These are phyloP conservation scores for Ceratina australensis DNA, from an alignment of 1,140 invertebrate species.

Conservation along the genomic window DNA sequence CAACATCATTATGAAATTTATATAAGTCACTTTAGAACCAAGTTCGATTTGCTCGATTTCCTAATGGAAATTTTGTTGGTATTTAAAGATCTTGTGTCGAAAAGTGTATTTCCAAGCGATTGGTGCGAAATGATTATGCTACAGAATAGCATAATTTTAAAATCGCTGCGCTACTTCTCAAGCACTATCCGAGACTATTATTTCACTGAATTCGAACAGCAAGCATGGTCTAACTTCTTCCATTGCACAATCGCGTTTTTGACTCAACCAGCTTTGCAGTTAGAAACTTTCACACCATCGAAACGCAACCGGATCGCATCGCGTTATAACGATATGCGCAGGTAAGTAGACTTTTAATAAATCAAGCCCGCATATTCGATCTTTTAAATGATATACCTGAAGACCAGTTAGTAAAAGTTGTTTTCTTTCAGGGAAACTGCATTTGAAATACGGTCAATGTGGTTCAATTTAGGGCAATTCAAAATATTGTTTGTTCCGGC, in stretches of 20 bases:
- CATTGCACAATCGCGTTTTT: constrained; percentile 93
- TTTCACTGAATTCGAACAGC: constrained; percentile 88
- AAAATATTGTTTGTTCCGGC: constrained; percentile 94
- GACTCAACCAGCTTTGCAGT: constrained; percentile 90
- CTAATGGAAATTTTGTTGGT: constrained; percentile 93
- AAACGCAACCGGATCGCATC: constrained; percentile 85
- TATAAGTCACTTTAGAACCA: constrained; percentile 85
- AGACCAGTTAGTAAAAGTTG: too few relatives aligned
- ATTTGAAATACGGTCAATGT: constrained; percentile 92
- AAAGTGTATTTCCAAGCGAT: constrained; percentile 89
- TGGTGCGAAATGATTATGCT: constrained; percentile 98
- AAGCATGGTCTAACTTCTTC: constrained; percentile 97
- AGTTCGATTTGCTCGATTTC: constrained; percentile 86
- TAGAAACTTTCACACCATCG: constrained; percentile 88
- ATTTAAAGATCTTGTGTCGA: constrained; percentile 90
- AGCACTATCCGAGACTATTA: constrained; percentile 90
- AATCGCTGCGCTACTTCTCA: constrained; percentile 90
- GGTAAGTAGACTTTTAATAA: constrained; percentile 47
- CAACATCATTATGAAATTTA: constrained; percentile 90
- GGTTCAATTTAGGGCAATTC: constrained; percentile 92
- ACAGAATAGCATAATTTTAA: constrained; percentile 94
- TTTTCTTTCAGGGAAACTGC: constrained; percentile 83
- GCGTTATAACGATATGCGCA: constrained; percentile 92
- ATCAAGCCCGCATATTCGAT: not conserved
- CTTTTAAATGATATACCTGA: not conserved